These are phyloP conservation scores for Megaleporinus macrocephalus DNA, from an alignment of 2,113 vertebrate species.

Conservation along the genomic window DNA sequence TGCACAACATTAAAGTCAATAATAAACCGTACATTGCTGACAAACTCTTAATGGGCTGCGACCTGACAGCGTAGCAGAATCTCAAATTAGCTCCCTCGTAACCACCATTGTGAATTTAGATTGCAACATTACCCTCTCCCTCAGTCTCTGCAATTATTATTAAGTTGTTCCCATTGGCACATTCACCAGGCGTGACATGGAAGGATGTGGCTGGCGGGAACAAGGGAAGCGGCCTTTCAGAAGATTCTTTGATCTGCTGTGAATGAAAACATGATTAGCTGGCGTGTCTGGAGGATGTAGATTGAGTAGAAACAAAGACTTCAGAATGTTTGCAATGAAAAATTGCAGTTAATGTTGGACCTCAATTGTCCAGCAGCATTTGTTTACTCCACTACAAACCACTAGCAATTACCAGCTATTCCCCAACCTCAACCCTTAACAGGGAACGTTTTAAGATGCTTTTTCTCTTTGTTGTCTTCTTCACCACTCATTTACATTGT, in stretches of 20 bases:
- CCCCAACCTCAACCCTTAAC: background rate
- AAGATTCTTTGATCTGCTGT: background rate
- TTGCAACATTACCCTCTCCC: conserved; percentile 50
- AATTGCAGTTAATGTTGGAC: background rate
- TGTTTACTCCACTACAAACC: background rate
- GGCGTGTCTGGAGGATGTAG: conserved; percentile 12
- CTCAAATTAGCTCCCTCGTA: conserved; percentile 13
- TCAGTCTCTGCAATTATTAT: conserved; percentile 45
- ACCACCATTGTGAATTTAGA: conserved; percentile 43
- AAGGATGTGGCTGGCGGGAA: background rate
- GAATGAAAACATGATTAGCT: conserved; percentile 18
- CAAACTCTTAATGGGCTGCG: background rate
- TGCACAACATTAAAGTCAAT: background rate
- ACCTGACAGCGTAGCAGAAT: background rate
- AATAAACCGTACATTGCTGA: background rate
- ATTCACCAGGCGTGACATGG: conserved; percentile 12
- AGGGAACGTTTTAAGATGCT: background rate
- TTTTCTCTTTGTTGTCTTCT: background rate
- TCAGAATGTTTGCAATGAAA: background rate
- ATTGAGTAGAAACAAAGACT: conserved; percentile 1
- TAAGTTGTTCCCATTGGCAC: background rate
- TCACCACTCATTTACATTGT: no score
- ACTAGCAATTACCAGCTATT: no score
- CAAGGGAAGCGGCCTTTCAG: background rate
- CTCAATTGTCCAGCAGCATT: background rate